Base-by-base conservation (phyloP, 1,140 invertebrate genomes). In the Drosophila chauvacae region DNA sequence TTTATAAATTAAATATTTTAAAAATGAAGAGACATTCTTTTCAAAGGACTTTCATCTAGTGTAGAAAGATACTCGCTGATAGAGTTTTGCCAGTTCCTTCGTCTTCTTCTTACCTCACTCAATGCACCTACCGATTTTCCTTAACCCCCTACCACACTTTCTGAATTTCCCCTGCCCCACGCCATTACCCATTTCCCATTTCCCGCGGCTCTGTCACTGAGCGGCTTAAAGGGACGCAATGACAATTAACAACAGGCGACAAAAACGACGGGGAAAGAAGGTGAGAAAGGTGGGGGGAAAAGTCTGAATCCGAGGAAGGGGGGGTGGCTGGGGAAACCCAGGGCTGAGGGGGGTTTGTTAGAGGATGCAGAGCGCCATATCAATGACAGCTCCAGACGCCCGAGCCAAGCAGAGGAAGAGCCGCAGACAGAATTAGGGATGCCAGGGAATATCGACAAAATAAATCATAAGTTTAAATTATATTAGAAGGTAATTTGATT, bases 221-320 rank as follows among this genome's bases (percentile, higher is more conserved):
- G 83, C 76, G 72, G 83, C 83, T 87, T 88, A 87, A 83, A 83
- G 84, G 84, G 72, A 77, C 66, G 83, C 83, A 87, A 87, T 87
- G 83, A 83, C 84, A 87, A 88, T 88, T 87, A 87, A 87, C 80
- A 81, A 87, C 82, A 86, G 82, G 79, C 83, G 82, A 71, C 78
- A 71, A 86, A 55, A 85, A 76, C 82, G 71, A 76, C 64, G 64
- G 63, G 68, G 33, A 65, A 48, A 13, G 55, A 57, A 77, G 55
- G 62, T 53, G 74, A 55, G 33, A 14, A 30, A 57, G 26, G 13
- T 35, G 16, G 10, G 10, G 23, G 23, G 16, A 26, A 33, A 44
- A 55, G 51, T 41, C 26, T n/a, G 26, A 9, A 4, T 6, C 45
- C 18, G n/a, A 30, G 39, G 41, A n/a, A 23, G 6, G 28, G 20